Conservation (phyloP, 2,888 invertebrate species). For the Lingula anatina region DNA sequence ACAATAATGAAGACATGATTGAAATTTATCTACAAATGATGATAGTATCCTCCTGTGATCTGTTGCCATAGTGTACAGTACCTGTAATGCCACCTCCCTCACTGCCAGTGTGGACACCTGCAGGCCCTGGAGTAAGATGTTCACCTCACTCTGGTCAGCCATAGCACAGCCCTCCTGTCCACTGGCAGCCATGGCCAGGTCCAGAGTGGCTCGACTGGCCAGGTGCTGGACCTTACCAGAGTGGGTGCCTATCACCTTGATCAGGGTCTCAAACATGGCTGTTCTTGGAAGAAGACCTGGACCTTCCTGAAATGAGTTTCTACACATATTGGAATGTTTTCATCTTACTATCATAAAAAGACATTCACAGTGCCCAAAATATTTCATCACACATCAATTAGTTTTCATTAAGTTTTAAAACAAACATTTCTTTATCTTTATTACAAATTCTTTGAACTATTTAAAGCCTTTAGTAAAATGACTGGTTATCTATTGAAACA, state of each 20-base stretch:
- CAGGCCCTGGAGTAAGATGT: constrained; percentile 70
- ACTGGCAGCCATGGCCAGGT: constrained; percentile 71
- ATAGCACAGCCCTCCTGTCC: constrained; percentile 63
- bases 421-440: too few relatives aligned
- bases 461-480: too few relatives aligned
- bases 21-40: too few relatives aligned
- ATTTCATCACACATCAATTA: not conserved
- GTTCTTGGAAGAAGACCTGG: constrained; percentile 75
- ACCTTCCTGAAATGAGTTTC: constrained; percentile 60
- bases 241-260: constrained; percentile 50
- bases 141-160: constrained; percentile 67
- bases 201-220: constrained; percentile 73
- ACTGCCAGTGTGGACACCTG: constrained; percentile 68
- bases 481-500: too few relatives aligned
- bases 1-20: too few relatives aligned
- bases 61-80: too few relatives aligned
- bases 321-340: too few relatives aligned
- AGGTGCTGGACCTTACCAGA: constrained; percentile 60
- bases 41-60: too few relatives aligned
- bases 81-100: constrained; percentile 70
- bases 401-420: constrained; percentile 15
- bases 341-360: not conserved
- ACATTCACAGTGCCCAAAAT: not conserved
- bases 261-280: constrained; percentile 74
- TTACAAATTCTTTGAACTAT: too few relatives aligned